A percentile compares a stretch with the other conserved stretches of the same genome.
Evolutionary conservation across 1,140 invertebrate genomes (phyloP).

Genomic region (Leptinotarsa defecta): DNA sequence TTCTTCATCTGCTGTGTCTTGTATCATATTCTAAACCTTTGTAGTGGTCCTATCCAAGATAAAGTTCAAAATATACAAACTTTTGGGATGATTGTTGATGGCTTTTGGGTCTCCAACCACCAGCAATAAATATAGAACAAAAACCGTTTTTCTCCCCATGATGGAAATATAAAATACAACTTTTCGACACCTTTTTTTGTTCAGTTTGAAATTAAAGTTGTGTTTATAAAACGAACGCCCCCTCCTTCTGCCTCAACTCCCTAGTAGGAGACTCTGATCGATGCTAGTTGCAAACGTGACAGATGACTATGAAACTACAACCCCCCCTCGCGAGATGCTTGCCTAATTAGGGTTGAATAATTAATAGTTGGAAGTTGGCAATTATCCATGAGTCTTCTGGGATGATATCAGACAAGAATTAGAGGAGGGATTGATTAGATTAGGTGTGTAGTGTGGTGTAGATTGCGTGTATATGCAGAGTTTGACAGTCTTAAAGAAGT

Average conservation of each 20-base stretch:
- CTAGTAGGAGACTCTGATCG: neutral
- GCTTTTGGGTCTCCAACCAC: too few species aligned
- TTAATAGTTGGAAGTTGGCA: slow-evolving; percentile 30
- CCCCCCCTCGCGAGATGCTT: slow-evolving; percentile 19
- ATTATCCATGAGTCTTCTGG: slow-evolving; percentile 29
- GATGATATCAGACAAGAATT: neutral
- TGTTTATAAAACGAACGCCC: neutral
- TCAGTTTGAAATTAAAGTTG: neutral
- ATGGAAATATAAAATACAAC: neutral
- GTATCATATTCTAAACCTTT: too few species aligned
- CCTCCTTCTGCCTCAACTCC: neutral
- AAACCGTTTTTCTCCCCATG: neutral
- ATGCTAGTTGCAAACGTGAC: neutral
- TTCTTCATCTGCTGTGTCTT: too few species aligned
- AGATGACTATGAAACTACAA: neutral
- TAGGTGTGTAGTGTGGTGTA: neutral
- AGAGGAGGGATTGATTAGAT: neutral
- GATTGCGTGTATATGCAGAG: neutral
- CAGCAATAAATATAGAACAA: too few species aligned
- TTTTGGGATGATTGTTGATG: too few species aligned
- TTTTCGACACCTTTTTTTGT: neutral
- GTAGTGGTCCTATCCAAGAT: too few species aligned
- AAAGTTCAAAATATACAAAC: too few species aligned
- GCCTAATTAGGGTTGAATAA: slow-evolving; percentile 36
- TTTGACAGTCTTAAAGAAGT: neutral